Evolutionary conservation across 2,113 vertebrate genomes (phyloP).

Genomic region (Myrmecophaga tridactyla): DNA sequence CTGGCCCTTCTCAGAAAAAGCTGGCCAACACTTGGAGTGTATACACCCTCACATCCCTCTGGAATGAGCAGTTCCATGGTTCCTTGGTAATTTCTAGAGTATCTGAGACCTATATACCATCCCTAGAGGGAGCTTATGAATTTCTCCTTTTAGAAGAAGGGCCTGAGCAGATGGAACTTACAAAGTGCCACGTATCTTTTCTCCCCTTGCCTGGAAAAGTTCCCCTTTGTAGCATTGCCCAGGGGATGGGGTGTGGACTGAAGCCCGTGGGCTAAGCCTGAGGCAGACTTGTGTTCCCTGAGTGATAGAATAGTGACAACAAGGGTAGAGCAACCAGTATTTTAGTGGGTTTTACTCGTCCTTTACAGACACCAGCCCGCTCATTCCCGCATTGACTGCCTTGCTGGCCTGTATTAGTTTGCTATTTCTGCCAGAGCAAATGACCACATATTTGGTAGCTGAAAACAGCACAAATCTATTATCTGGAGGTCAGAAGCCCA

Average conservation of each 20-base stretch:
- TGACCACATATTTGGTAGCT: not conserved
- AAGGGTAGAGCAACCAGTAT: rapidly evolving
- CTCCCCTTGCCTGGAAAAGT: not conserved
- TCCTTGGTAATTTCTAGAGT: not conserved
- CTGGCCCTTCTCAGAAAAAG: not conserved
- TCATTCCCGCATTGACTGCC: not conserved
- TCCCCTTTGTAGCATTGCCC: not conserved
- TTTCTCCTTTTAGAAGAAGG: not conserved
- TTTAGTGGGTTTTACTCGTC: not conserved
- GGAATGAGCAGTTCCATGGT: not conserved
- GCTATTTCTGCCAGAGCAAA: not conserved
- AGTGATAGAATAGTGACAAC: not conserved
- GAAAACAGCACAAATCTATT: not conserved
- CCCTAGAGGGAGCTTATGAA: not conserved
- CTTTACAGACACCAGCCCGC: not conserved
- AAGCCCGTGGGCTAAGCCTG: not conserved
- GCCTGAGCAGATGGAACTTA: rapidly evolving
- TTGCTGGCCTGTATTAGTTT: not conserved
- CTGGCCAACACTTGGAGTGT: not conserved
- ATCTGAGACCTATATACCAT: not conserved
- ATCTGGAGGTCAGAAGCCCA: not conserved
- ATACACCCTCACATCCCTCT: not conserved
- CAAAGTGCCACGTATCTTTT: no score
- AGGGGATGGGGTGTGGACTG: not conserved
- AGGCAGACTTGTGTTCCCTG: not conserved